Base-by-base conservation (phyloP, 2,888 invertebrate species). In the Drosophila yooni region DNA sequence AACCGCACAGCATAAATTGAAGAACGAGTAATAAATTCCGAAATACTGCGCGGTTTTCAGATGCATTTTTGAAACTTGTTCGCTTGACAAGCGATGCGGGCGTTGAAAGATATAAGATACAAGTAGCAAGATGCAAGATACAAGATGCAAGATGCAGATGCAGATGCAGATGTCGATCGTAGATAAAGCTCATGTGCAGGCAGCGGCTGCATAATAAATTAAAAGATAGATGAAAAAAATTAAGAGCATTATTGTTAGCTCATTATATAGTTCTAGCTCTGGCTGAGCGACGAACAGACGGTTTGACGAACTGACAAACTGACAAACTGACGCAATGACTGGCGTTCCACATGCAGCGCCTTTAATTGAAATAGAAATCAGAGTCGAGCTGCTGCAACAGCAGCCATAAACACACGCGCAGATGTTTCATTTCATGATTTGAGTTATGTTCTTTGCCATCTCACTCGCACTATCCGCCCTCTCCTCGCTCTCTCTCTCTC, bases 201-300 rank as follows among this genome's bases (percentile, higher is more conserved):
- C 53, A 64, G 66, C 56, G 68, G 64, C 74, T 77, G 71, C 63
- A 79, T 63, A 69, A 76, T 79, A 79, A 76, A 80, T 80, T 64
- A 71, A 56, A 61, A 66, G 59, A 53, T 40, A 77, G 75, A 74
- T 79, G 18, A 67, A 33, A 58, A 82, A 85, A 79, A 88, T 84
- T 82, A 85, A 81, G 79, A 83, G 70, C 82, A 82, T 89, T 84
- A 89, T 89, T 85, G 88, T 85, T 78, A 65, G 81, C 83, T 83
- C 83, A 83, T 81, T 88, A 85, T 57, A 15, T 29, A 60, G 75
- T 60, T 74, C 79, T 53, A 51, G 8, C 52, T 8, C 25, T 50
- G 62, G 15, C 7, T 43, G 66, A 38, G 46, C 46, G 73, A 33
- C 67, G 31, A n/a, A 50, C 13, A 36, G 36, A 70, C 48, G 18